These are phyloP conservation scores for Apantesis nais DNA, from an alignment of 2,888 invertebrate species.

Conservation along the genomic window DNA sequence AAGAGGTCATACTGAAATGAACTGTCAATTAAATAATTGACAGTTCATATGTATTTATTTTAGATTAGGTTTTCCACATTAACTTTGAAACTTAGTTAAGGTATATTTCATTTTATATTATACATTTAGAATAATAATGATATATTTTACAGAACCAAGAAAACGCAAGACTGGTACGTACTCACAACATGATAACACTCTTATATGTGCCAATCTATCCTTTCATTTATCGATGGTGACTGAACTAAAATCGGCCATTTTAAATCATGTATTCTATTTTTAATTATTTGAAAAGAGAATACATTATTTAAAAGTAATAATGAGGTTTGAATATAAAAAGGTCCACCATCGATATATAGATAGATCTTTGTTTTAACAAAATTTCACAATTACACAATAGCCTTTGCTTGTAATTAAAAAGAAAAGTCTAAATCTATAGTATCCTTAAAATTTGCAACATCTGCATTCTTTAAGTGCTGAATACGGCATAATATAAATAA, in stretches of 20 bases:
- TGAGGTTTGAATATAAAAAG: background rate
- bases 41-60: too few relatives aligned
- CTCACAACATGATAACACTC: slow-evolving; percentile 37
- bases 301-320: background rate
- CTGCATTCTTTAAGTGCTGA: background rate
- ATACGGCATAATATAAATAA: background rate
- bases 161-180: slow-evolving; percentile 70
- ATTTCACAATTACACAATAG: slow-evolving; percentile 28
- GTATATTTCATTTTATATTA: slow-evolving; percentile 15
- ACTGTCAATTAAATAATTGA: too few relatives aligned
- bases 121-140: slow-evolving; percentile 42
- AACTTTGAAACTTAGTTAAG: background rate
- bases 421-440: background rate
- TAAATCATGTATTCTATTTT: background rate
- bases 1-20: too few relatives aligned
- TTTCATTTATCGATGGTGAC: slow-evolving; percentile 26
- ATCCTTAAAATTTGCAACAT: background rate
- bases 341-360: slow-evolving; percentile 23
- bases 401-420: slow-evolving; percentile 29
- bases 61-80: background rate
- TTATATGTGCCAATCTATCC: slow-evolving; percentile 26
- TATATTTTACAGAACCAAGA: slow-evolving; percentile 66
- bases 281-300: background rate
- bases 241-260: background rate
- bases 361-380: slow-evolving; percentile 16